Evolutionary conservation across 2,888 invertebrate species (phyloP).

Genomic region (Escarpia spicata): DNA sequence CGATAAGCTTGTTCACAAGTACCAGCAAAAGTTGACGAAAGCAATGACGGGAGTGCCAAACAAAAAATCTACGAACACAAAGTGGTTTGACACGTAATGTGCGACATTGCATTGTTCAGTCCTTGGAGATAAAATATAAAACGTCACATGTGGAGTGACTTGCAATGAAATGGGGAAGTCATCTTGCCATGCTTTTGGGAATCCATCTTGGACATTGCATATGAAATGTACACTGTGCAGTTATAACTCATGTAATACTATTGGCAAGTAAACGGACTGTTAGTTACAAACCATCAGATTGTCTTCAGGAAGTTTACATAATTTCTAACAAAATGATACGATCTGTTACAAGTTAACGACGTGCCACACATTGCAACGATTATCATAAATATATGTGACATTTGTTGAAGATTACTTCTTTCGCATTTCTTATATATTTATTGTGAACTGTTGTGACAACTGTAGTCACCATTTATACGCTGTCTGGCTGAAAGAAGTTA

Average conservation of each 20-base stretch:
- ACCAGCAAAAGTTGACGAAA: constrained; percentile 21
- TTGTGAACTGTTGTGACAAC: background rate
- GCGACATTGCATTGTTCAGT: background rate
- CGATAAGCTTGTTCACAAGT: constrained; percentile 31
- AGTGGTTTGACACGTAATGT: constrained; percentile 18
- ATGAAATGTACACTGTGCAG: background rate
- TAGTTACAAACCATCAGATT: too few species aligned
- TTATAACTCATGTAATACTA: background rate
- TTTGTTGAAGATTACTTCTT: background rate
- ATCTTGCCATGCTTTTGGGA: background rate
- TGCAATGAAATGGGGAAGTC: background rate
- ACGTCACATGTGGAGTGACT: background rate
- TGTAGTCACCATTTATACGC: background rate
- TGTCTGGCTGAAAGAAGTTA: background rate
- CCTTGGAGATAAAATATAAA: background rate
- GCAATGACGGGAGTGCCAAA: background rate
- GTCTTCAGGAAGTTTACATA: too few species aligned
- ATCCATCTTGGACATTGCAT: background rate
- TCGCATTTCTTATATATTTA: background rate
- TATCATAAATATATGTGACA: background rate
- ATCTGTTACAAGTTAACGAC: too few species aligned
- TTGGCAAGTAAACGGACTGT: background rate
- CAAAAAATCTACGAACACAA: background rate
- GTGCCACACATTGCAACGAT: background rate
- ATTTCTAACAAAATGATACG: too few species aligned